phyloP scores from a whole-genome alignment of 2,888 invertebrate genomes.

The Ceriagrion tenellum region DNA sequence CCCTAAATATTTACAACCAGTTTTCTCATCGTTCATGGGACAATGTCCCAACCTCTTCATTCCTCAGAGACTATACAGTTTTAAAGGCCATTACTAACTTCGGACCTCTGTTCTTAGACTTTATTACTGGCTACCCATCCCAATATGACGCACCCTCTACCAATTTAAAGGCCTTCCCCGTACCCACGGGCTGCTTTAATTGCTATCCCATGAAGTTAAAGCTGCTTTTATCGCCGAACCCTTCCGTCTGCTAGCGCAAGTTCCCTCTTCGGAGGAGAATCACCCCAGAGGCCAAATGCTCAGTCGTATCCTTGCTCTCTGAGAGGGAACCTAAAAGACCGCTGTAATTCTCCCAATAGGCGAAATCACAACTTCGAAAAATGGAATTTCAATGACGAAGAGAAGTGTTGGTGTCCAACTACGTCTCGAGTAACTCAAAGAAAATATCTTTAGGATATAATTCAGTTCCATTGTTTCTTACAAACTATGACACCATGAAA shows the following conservation, averaged over 20 bases:
- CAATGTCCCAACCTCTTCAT: background rate
- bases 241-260: background rate
- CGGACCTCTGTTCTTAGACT: background rate
- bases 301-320: background rate
- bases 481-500: too few species aligned
- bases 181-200: background rate
- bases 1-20: background rate
- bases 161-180: background rate
- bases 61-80: background rate
- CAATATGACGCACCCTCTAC: background rate
- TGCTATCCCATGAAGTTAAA: conserved; percentile 14
- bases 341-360: background rate
- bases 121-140: conserved; percentile 21
- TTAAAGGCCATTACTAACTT: conserved; percentile 25
- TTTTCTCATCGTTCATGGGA: background rate
- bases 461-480: too few species aligned
- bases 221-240: background rate
- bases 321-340: background rate
- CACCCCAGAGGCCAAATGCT: background rate
- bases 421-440: too few species aligned
- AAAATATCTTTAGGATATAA: too few species aligned
- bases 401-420: too few species aligned
- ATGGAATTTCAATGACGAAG: background rate
- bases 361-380: background rate
- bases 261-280: background rate